Conservation (phyloP, 2,888 invertebrate genomes). For the Chrysina gloriosa region DNA sequence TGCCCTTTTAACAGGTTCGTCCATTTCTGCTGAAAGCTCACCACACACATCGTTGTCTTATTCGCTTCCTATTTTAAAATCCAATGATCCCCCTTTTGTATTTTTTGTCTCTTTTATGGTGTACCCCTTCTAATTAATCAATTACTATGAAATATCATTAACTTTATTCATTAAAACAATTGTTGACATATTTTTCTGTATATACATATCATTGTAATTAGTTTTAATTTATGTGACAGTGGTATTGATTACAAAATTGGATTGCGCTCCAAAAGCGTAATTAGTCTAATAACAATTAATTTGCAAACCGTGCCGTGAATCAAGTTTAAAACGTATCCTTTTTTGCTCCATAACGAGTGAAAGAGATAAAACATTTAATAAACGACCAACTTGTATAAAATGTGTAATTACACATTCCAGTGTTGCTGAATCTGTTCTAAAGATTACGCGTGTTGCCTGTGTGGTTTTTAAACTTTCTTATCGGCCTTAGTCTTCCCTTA, state of each 20-base stretch:
- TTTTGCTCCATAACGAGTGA: conserved; percentile 12
- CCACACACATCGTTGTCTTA: too few species aligned
- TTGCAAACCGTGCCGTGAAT: conserved; percentile 24
- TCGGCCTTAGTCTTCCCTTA: conserved; percentile 22
- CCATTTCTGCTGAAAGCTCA: too few species aligned
- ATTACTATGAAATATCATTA: too few species aligned
- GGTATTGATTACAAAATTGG: conserved; percentile 24
- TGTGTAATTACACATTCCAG: conserved; percentile 39
- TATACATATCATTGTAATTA: conserved; percentile 5
- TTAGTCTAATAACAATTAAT: conserved; percentile 33
- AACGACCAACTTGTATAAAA: conserved; percentile 38
- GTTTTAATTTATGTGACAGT: conserved; percentile 11
- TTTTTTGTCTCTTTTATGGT: too few species aligned
- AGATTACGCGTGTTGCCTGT: conserved; percentile 36
- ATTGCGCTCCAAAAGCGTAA: conserved; percentile 11
- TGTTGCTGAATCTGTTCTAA: conserved; percentile 28
- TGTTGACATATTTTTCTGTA: background rate
- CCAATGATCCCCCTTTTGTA: too few species aligned
- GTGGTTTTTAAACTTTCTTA: conserved; percentile 11
- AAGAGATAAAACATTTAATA: conserved; percentile 37
- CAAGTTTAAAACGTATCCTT: conserved; percentile 9
- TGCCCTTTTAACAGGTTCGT: too few species aligned
- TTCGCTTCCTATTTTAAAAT: too few species aligned
- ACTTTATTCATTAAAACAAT: too few species aligned
- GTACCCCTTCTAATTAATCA: too few species aligned